Evolutionary conservation across 92 coral and sea anemone genomes (phyloP).

Genomic region (Epizoanthus ramosus): DNA sequence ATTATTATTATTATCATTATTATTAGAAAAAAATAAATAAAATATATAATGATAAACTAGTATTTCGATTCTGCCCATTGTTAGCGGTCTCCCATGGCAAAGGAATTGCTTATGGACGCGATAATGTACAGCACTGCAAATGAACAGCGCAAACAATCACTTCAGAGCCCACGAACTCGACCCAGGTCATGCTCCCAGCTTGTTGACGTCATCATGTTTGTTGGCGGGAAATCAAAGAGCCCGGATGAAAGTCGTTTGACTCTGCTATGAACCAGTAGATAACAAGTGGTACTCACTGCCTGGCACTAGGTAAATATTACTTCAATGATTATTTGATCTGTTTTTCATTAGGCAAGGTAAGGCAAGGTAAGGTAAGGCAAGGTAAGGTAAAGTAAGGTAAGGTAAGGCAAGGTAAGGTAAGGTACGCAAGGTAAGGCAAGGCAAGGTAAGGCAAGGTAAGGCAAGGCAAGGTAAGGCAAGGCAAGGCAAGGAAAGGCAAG

Average conservation of each 20-base stretch:
- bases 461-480: too few relatives aligned
- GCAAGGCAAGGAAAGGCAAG: too few relatives aligned
- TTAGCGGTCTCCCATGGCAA: constrained; percentile 84
- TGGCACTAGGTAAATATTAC: constrained; percentile 62
- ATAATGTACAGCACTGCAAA: constrained; percentile 63
- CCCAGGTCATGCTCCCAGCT: constrained; percentile 72
- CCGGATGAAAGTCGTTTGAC: constrained; percentile 63
- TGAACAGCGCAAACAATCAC: constrained; percentile 33
- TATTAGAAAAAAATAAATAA: too few relatives aligned
- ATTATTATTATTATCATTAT: too few relatives aligned
- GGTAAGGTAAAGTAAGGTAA: background rate
- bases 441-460: too few relatives aligned
- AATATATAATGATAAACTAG: too few relatives aligned
- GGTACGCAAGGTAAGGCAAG: too few relatives aligned
- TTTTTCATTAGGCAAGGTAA: background rate
- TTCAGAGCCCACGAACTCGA: constrained; percentile 70
- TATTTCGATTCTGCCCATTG: background rate
- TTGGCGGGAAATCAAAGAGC: constrained; percentile 73
- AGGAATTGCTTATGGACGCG: constrained; percentile 83
- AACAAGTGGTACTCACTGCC: constrained; percentile 72
- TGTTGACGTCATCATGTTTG: constrained; percentile 75
- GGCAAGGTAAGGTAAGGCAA: background rate
- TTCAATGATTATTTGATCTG: background rate
- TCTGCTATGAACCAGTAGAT: constrained; percentile 69
- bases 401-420: too few relatives aligned